Percentiles rank a stretch among this genome's conserved stretches.
Evolutionary conservation across 2,113 vertebrate species (phyloP).

Genomic region (Saccopteryx leptura): DNA sequence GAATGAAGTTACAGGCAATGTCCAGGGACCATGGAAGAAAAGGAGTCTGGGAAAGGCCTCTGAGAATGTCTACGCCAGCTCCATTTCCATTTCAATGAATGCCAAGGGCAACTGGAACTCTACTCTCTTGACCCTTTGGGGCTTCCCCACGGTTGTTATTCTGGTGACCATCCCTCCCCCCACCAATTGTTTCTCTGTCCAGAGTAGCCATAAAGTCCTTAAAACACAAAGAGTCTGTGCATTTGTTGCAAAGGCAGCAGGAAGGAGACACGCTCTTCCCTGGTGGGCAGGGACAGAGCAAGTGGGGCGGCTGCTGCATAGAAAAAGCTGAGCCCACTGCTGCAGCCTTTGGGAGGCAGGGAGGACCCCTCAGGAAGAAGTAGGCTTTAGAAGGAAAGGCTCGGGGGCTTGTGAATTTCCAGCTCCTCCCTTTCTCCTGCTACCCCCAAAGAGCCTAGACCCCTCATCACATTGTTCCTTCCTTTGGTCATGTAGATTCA

Average conservation of each 20-base stretch:
- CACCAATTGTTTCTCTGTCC: slow-evolving; percentile 48
- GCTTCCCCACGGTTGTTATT: slow-evolving; percentile 36
- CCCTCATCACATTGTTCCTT: background rate
- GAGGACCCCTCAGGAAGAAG: background rate
- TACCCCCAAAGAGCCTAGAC: background rate
- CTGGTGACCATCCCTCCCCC: background rate
- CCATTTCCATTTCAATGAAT: slow-evolving; percentile 73
- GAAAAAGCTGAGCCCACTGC: background rate
- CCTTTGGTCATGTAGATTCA: background rate
- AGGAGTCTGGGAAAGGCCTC: slow-evolving; percentile 65
- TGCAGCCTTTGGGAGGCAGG: background rate
- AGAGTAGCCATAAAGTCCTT: slow-evolving; percentile 57
- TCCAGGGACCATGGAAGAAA: slow-evolving; percentile 45
- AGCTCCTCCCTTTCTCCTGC: background rate
- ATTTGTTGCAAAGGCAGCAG: slow-evolving; percentile 53
- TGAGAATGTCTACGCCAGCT: slow-evolving; percentile 34
- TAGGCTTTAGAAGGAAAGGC: background rate
- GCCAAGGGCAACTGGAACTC: slow-evolving; percentile 34
- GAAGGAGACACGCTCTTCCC: slow-evolving; percentile 1
- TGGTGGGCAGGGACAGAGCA: background rate
- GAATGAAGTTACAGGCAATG: slow-evolving; percentile 60
- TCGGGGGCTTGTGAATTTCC: background rate
- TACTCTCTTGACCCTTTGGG: slow-evolving; percentile 67
- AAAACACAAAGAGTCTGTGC: slow-evolving; percentile 46
- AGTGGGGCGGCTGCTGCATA: background rate